Conservation (phyloP, 2,888 invertebrate genomes). For the Idaea aversata region DNA sequence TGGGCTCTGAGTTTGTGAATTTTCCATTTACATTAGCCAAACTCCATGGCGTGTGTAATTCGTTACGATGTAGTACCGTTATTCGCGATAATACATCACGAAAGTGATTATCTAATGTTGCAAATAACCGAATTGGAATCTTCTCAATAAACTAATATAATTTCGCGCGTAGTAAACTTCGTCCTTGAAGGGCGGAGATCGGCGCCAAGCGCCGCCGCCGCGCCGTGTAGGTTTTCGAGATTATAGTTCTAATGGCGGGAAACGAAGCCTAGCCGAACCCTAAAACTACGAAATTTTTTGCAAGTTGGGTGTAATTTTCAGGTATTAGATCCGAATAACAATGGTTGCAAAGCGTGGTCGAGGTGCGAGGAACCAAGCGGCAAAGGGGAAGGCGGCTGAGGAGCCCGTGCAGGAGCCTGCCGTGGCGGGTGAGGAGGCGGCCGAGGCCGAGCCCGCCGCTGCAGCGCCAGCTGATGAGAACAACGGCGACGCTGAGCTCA, state of each 20-base stretch:
- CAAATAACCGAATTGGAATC: conserved; percentile 23
- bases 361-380: conserved; percentile 65
- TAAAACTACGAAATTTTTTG: background rate
- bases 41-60: conserved; percentile 65
- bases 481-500: conserved; percentile 56
- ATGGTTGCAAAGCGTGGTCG: conserved; percentile 76
- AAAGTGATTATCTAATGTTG: conserved; percentile 30
- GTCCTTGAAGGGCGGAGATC: conserved; percentile 63
- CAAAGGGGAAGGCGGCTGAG: conserved; percentile 59
- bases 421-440: conserved; percentile 40
- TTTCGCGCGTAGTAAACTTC: conserved; percentile 49
- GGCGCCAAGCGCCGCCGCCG: conserved; percentile 61
- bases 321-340: conserved; percentile 30
- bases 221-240: conserved; percentile 11
- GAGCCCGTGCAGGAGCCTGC: conserved; percentile 50
- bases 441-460: conserved; percentile 45
- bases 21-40: conserved; percentile 68
- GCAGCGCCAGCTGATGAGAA: conserved; percentile 52
- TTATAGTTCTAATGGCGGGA: conserved; percentile 49
- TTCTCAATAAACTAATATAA: conserved; percentile 31
- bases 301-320: conserved; percentile 27
- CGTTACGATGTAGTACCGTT: conserved; percentile 56
- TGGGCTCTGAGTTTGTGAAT: conserved; percentile 50
- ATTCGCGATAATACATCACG: conserved; percentile 33
- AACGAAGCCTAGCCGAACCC: conserved; percentile 33